Evolutionary conservation across 1,140 invertebrate genomes (phyloP).

Genomic region (Plodia interpunctella): DNA sequence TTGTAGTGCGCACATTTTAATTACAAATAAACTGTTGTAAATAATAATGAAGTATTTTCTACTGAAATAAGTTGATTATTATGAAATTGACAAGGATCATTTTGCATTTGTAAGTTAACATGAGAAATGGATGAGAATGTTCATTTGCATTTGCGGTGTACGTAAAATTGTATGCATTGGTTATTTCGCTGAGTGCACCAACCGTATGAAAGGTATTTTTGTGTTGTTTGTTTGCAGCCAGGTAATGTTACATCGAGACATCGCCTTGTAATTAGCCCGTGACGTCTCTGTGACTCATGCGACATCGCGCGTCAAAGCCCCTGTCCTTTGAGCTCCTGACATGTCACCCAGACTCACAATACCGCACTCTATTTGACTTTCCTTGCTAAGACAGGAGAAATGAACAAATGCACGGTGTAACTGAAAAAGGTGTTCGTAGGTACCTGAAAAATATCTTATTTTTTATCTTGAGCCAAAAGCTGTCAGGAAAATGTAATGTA

Average conservation of each 20-base stretch:
- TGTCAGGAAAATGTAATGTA: no score
- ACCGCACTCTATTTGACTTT: not conserved
- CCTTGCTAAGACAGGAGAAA: not conserved
- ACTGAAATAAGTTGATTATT: not conserved
- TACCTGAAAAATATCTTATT: no score
- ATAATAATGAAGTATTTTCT: not conserved
- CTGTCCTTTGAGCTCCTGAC: not conserved
- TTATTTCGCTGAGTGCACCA: conserved; percentile 12
- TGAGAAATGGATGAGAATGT: no score
- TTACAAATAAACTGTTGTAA: not conserved
- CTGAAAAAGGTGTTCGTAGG: no score
- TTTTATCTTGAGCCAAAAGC: no score
- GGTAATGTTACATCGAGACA: conserved; percentile 28
- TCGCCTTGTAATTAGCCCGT: conserved; percentile 33
- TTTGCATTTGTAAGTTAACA: not conserved
- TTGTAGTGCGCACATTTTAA: not conserved
- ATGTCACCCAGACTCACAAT: not conserved
- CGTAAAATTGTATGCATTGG: not conserved
- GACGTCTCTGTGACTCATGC: conserved; percentile 5
- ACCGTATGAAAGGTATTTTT: conserved; percentile 12
- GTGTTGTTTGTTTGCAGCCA: conserved; percentile 17
- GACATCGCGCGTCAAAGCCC: conserved; percentile 24
- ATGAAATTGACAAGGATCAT: not conserved
- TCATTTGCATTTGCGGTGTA: no score
- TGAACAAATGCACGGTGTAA: no score